A percentile compares a stretch with the other conserved stretches of the same genome.
phyloP scores from a whole-genome alignment of 2,888 invertebrate species.

The Gnatocerus cornutus region DNA sequence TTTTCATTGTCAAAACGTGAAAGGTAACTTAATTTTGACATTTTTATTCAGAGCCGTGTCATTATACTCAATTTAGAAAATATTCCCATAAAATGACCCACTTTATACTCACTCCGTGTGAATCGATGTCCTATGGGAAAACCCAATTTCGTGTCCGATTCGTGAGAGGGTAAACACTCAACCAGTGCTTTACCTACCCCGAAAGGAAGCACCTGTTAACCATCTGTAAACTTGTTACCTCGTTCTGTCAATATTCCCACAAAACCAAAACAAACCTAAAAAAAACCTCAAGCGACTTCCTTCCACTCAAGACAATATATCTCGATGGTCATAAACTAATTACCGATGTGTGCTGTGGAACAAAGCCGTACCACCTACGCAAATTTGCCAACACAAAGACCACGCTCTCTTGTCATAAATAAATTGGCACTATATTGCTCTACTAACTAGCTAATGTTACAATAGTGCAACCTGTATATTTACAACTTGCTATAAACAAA shows the following conservation, averaged over 20 bases:
- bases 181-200: conserved; percentile 56
- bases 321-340: conserved; percentile 22
- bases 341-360: conserved; percentile 36
- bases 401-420: conserved; percentile 50
- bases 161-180: conserved; percentile 62
- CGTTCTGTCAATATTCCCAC: conserved; percentile 51
- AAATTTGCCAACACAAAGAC: conserved; percentile 47
- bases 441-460: conserved; percentile 53
- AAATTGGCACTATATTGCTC: conserved; percentile 48
- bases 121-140: conserved; percentile 22
- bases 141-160: conserved; percentile 56
- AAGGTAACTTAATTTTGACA: too few species aligned
- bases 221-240: conserved; percentile 49
- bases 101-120: conserved; percentile 2
- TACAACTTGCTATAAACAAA: conserved; percentile 53
- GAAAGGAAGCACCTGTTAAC: conserved; percentile 57
- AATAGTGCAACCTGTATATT: conserved; percentile 54
- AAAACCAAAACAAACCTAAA: conserved; percentile 16
- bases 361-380: conserved; percentile 45
- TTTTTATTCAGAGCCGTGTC: too few species aligned
- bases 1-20: too few species aligned
- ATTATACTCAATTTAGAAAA: not conserved
- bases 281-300: conserved; percentile 16
- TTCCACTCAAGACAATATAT: conserved; percentile 11
- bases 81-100: conserved; percentile 2